Base-by-base conservation (phyloP, 2,113 vertebrate species). In the Aptenodytes patagonicus region DNA sequence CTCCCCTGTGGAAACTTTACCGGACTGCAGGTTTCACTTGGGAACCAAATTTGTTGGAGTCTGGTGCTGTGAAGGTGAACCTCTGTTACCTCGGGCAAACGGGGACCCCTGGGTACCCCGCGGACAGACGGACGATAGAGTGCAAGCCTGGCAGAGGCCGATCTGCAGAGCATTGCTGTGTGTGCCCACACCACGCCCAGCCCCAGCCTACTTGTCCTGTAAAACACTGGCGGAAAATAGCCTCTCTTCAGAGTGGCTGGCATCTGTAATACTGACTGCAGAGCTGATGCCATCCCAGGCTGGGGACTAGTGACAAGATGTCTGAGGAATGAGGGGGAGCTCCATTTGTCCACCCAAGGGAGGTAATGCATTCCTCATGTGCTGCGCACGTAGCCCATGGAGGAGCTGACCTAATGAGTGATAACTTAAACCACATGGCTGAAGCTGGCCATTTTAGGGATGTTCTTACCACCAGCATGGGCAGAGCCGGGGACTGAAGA, bases 371-470 rank as follows among this genome's bases (percentile, higher is more conserved):
- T 73, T 83, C 62, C 47, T 83, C 1, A 0, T 36, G 42, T 46
- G 29, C 69, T 68, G 54, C 2, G 3, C 49, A 17, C 1, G 4
- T 8, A 62, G 42, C 54, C 64, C 12, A 2, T 42, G 52, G 62
- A 66, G 46, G 22, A 66, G 47, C 78, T 71, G 28, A 81, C 8
- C 34, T 76, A 13, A 26, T 16, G 36, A 55, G 25, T 3, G 47
- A 31, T 70, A 17, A 17, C n/a, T 55, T 46, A 13, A 87, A 22
- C 36, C n/a, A 26, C 6, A 5, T 0, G 2, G 15, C 9, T 42
- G 52, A 71, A 87, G 52, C 42, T 81, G 68, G 34, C 52, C 7
- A 2, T 24, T 80, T 36, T n/a, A 46, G 42, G 46, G 61, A 17
- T 16, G 34, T 55, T 71, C 36, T 80, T 29, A 36, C 51, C 72